These are phyloP conservation scores for Menura novaehollandiae DNA, from an alignment of 2,113 vertebrate species.

Conservation along the genomic window DNA sequence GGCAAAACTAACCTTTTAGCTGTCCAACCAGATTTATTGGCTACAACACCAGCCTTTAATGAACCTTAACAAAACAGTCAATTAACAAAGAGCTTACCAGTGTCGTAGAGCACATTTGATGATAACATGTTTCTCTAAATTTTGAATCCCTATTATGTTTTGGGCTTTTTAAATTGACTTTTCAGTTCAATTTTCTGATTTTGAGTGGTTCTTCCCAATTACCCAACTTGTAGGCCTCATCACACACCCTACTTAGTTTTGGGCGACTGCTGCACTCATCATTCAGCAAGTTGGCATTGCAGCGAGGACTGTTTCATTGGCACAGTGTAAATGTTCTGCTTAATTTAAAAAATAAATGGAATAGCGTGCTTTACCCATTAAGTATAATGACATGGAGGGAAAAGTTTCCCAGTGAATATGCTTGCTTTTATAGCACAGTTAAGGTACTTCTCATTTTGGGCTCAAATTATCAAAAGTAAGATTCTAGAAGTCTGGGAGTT, in stretches of 20 bases:
- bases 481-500: background rate
- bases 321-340: background rate
- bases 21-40: background rate
- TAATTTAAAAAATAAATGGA: background rate
- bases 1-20: background rate
- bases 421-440: background rate
- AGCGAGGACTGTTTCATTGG: background rate
- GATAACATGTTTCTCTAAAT: background rate
- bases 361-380: background rate
- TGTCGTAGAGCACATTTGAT: background rate
- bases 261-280: background rate
- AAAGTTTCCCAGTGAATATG: background rate
- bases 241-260: background rate
- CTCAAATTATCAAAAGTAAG: background rate
- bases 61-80: background rate
- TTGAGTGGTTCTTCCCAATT: background rate
- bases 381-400: background rate
- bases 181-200: background rate
- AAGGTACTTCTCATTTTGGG: background rate
- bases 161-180: background rate
- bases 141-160: background rate
- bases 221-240: background rate
- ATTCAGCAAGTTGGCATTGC: background rate
- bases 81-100: background rate
- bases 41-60: background rate